Percentiles rank a stretch among this genome's conserved stretches.
These are phyloP conservation scores for Dryobates pubescens DNA, from an alignment of 2,797 vertebrate species.

Conservation along the genomic window DNA sequence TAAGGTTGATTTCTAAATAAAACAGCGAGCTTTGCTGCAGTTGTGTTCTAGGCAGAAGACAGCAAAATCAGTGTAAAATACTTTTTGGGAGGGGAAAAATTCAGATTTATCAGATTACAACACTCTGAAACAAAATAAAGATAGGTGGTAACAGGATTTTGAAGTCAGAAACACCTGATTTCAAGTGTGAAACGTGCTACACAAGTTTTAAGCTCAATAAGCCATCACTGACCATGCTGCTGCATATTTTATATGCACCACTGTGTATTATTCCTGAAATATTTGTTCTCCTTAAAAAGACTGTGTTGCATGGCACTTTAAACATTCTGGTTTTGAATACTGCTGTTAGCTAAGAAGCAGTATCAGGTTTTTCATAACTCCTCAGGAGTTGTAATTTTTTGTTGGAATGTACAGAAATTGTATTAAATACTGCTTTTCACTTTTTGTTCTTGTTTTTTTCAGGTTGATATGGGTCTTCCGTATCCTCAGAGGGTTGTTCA, in stretches of 20 bases:
- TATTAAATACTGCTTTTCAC: conserved; percentile 26
- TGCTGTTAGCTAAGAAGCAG: background rate
- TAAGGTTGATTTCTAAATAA: background rate
- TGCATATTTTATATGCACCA: conserved; percentile 61
- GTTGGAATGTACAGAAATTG: background rate
- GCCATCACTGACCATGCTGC: conserved; percentile 56
- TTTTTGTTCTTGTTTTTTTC: background rate
- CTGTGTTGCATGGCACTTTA: background rate
- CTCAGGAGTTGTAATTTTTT: background rate
- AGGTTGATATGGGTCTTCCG: conserved; percentile 92
- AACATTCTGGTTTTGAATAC: background rate
- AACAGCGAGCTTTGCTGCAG: background rate
- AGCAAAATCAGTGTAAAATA: background rate
- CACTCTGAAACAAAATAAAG: background rate
- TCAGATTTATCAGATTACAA: background rate
- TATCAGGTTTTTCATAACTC: background rate
- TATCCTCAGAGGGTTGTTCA: conserved; percentile 97
- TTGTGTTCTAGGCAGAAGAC: background rate
- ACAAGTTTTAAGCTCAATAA: conserved; percentile 10
- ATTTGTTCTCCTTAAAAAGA: background rate
- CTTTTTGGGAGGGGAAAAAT: background rate
- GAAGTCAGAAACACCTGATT: background rate
- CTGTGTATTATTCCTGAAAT: conserved; percentile 39
- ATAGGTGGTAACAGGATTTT: background rate
- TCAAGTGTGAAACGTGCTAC: background rate